Conservation (phyloP, 1,140 invertebrate genomes). For the Drosophila nikananu region DNA sequence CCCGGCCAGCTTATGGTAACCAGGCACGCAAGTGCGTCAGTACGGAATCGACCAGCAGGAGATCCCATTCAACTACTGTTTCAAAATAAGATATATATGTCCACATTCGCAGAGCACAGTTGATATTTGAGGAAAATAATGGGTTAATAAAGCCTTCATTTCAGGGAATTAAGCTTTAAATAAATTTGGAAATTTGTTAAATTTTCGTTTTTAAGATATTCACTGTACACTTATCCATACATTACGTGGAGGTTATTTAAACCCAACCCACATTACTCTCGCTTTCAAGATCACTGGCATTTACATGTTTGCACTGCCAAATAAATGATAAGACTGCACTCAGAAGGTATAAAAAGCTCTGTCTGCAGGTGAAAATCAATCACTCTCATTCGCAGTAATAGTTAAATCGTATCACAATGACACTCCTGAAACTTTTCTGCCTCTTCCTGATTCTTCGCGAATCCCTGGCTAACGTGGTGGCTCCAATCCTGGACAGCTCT, state of each 20-base stretch:
- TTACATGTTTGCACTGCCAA: conserved; percentile 27
- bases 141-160: background rate
- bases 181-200: too few species aligned
- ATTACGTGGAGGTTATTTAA: background rate
- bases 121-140: background rate
- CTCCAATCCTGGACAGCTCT: background rate
- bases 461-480: background rate
- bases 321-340: conserved; percentile 29
- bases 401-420: conserved; percentile 6
- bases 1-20: conserved; percentile 58
- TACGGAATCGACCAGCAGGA: conserved; percentile 54
- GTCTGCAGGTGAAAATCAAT: background rate
- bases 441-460: background rate
- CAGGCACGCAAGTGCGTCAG: conserved; percentile 53
- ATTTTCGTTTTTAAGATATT: too few species aligned
- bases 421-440: conserved; percentile 1
- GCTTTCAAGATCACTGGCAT: conserved; percentile 47
- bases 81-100: background rate
- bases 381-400: background rate
- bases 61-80: conserved; percentile 39
- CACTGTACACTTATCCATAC: too few species aligned
- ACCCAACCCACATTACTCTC: conserved; percentile 21
- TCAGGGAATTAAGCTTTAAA: background rate
- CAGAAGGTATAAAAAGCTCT: conserved; percentile 25
- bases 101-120: background rate